A percentile compares a stretch with the other conserved stretches of the same genome.
These are phyloP conservation scores for Axinella damicornis DNA, from an alignment of 37 sponge, comb jelly and placozoan genomes.

Conservation along the genomic window DNA sequence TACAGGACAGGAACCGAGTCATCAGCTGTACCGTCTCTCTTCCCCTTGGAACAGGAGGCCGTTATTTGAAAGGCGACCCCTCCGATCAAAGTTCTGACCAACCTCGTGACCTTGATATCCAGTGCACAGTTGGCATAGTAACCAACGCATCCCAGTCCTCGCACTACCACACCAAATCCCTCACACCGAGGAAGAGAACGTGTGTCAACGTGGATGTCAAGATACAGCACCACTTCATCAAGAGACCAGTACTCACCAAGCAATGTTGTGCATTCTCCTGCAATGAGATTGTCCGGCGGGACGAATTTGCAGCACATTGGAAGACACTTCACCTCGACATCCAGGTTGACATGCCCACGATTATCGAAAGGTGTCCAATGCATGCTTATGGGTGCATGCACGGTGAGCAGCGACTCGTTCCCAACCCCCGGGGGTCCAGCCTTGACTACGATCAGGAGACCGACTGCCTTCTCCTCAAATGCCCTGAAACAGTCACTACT, in stretches of 20 bases:
- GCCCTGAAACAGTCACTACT: neutral
- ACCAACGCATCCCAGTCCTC: neutral
- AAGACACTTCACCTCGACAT: slow-evolving; percentile 41
- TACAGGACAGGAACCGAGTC: neutral
- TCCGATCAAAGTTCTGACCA: too few relatives aligned
- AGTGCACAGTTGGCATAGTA: too few relatives aligned
- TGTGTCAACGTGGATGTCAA: neutral
- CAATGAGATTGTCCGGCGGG: slow-evolving; percentile 51
- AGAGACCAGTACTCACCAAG: neutral
- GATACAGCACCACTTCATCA: neutral
- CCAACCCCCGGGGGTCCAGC: slow-evolving; percentile 15
- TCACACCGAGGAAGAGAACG: neutral
- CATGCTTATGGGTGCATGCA: slow-evolving; percentile 46
- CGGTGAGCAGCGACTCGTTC: slow-evolving; percentile 16
- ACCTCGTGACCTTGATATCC: too few relatives aligned
- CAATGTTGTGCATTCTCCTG: slow-evolving; percentile 23
- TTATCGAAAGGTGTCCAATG: slow-evolving; percentile 58
- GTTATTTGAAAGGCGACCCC: too few relatives aligned
- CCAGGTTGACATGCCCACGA: neutral
- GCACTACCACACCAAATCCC: neutral
- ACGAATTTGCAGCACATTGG: slow-evolving; percentile 59
- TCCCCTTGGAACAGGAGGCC: neutral
- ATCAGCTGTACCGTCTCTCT: neutral
- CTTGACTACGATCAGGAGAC: slow-evolving; percentile 14
- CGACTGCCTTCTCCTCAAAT: neutral